Percentiles rank a stretch among this genome's conserved stretches.
Evolutionary conservation across 2,888 invertebrate species (phyloP).

Genomic region (Chironomus tentans): DNA sequence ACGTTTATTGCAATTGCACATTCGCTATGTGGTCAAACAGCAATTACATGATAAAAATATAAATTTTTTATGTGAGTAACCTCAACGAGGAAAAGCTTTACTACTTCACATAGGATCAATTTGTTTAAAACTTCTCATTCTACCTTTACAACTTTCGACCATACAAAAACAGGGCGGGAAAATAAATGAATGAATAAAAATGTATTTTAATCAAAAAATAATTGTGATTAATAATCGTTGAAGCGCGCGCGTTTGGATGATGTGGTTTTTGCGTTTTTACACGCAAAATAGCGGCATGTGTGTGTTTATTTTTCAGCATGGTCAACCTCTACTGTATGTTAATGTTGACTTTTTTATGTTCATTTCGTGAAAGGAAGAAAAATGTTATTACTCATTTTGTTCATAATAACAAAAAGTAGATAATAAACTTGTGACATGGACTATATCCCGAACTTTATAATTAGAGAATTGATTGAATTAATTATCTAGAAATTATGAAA

Average conservation of each 20-base stretch:
- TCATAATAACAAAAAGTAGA: too few relatives aligned
- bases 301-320: neutral
- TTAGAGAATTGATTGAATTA: too few relatives aligned
- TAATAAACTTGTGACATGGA: too few relatives aligned
- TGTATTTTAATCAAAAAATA: slow-evolving; percentile 19
- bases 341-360: too few relatives aligned
- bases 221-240: slow-evolving; percentile 23
- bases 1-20: too few relatives aligned
- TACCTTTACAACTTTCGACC: neutral
- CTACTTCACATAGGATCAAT: neutral
- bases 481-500: too few relatives aligned
- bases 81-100: neutral
- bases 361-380: too few relatives aligned
- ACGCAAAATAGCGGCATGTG: neutral
- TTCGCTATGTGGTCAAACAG: neutral
- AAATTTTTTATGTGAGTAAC: neutral
- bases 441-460: too few relatives aligned
- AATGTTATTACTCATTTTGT: too few relatives aligned
- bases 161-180: too few relatives aligned
- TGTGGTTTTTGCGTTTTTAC: neutral
- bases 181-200: neutral
- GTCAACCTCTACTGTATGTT: neutral
- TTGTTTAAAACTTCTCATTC: neutral
- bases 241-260: neutral
- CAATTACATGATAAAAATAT: neutral